These are phyloP conservation scores for Ophiodon elongatus DNA, from an alignment of 2,113 vertebrate genomes.

Conservation along the genomic window DNA sequence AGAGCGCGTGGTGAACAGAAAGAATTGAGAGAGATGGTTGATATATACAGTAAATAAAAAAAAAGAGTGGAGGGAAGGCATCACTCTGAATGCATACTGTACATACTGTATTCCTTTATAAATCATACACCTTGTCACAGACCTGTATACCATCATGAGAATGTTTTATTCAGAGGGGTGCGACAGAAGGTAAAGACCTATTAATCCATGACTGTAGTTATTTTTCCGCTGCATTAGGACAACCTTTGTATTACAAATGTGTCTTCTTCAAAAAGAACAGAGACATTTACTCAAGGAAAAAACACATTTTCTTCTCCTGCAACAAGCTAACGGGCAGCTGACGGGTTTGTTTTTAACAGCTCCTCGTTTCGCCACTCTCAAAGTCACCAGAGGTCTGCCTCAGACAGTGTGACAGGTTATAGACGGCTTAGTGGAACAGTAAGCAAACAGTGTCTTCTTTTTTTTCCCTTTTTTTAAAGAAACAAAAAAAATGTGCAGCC, in stretches of 20 bases:
- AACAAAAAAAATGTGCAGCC: slow-evolving; percentile 61
- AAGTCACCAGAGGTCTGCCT: slow-evolving; percentile 33
- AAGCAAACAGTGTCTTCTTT: slow-evolving; percentile 72
- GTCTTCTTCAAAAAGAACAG: background rate
- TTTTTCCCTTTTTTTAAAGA: slow-evolving; percentile 25
- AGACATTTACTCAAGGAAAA: slow-evolving; percentile 2
- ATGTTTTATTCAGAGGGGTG: slow-evolving; percentile 49
- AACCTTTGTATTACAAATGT: slow-evolving; percentile 36
- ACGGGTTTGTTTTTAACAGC: slow-evolving; percentile 64
- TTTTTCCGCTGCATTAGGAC: slow-evolving; percentile 5
- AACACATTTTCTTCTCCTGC: background rate
- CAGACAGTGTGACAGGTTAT: slow-evolving; percentile 48
- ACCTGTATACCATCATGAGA: slow-evolving; percentile 23
- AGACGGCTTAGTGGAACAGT: slow-evolving; percentile 59
- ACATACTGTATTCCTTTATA: slow-evolving; percentile 48
- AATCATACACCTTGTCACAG: slow-evolving; percentile 58
- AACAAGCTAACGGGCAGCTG: slow-evolving; percentile 30
- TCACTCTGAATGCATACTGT: slow-evolving; percentile 37
- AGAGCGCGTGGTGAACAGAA: slow-evolving; percentile 58
- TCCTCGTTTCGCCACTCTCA: slow-evolving; percentile 24
- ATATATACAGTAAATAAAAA: slow-evolving; percentile 75
- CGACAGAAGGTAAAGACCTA: slow-evolving; percentile 44
- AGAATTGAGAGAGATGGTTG: slow-evolving; percentile 66
- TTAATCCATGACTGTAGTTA: slow-evolving; percentile 42
- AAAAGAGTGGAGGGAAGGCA: slow-evolving; percentile 35